Percentiles rank a stretch among this genome's conserved stretches.
These are phyloP conservation scores for Scomber japonicus DNA, from an alignment of 2,113 vertebrate genomes.

Conservation along the genomic window DNA sequence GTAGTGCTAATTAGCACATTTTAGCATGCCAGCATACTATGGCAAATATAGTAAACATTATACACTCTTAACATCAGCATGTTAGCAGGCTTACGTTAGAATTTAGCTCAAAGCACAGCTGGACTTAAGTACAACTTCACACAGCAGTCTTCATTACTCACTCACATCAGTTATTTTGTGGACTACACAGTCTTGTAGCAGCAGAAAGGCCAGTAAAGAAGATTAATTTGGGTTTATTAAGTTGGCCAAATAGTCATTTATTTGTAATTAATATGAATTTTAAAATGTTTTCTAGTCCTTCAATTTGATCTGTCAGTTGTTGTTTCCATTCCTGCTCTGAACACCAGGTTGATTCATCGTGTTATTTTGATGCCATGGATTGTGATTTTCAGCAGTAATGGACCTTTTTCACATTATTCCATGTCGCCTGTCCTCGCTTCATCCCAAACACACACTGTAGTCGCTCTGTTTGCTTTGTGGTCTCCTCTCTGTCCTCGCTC, in stretches of 20 bases:
- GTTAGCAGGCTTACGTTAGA: too few species aligned
- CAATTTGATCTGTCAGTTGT: slow-evolving; percentile 13
- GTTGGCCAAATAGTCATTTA: not conserved
- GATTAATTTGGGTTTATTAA: not conserved
- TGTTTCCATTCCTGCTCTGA: not conserved
- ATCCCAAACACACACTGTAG: slow-evolving; percentile 8
- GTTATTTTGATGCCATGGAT: slow-evolving; percentile 70
- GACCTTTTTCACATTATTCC: slow-evolving; percentile 60
- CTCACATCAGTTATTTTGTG: not conserved
- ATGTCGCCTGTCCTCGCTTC: not conserved
- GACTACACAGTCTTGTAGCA: too few species aligned
- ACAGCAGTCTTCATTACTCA: too few species aligned
- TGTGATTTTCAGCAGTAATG: slow-evolving; percentile 49
- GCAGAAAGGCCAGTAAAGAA: not conserved
- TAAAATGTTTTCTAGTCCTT: not conserved
- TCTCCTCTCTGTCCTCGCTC: slow-evolving; percentile 17
- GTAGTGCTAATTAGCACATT: too few species aligned
- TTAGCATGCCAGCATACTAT: too few species aligned
- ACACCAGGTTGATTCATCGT: slow-evolving; percentile 50
- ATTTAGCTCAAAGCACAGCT: too few species aligned
- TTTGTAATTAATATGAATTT: not conserved
- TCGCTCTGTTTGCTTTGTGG: slow-evolving; percentile 8
- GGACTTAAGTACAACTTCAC: too few species aligned
- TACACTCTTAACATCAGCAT: too few species aligned
- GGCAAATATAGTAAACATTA: too few species aligned